Evolutionary conservation across 1,140 invertebrate species (phyloP).

Genomic region (Bradynema listronoti): DNA sequence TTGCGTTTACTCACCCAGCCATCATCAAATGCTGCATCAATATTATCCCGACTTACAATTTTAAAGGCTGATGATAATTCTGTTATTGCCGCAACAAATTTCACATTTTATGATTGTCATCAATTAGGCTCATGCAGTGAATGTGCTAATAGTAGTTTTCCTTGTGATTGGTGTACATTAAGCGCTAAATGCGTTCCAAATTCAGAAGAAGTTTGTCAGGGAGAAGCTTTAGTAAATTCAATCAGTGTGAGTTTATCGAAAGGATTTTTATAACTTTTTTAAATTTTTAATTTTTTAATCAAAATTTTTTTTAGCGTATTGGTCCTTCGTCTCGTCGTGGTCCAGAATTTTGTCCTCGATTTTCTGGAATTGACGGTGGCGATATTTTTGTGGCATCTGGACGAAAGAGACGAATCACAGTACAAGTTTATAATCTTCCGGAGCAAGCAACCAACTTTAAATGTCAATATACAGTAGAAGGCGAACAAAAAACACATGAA

Average conservation of each 20-base stretch:
- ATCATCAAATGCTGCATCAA: slow-evolving; percentile 4
- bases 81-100: slow-evolving; percentile 51
- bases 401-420: slow-evolving; percentile 11
- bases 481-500: slow-evolving; percentile 43
- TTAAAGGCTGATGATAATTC: slow-evolving; percentile 25
- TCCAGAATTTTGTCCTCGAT: slow-evolving; percentile 37
- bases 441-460: slow-evolving; percentile 53
- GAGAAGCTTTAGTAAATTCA: slow-evolving; percentile 50
- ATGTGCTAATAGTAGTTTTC: slow-evolving; percentile 59
- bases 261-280: not conserved
- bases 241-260: slow-evolving; percentile 14
- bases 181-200: slow-evolving; percentile 50
- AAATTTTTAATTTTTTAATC: not conserved
- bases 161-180: slow-evolving; percentile 59
- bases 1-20: slow-evolving; percentile 24
- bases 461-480: slow-evolving; percentile 48
- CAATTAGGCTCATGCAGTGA: slow-evolving; percentile 54
- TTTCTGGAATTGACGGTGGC: slow-evolving; percentile 22
- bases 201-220: slow-evolving; percentile 51
- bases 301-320: slow-evolving; percentile 34
- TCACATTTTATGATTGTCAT: slow-evolving; percentile 56
- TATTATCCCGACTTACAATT: slow-evolving; percentile 35
- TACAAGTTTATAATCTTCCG: slow-evolving; percentile 20
- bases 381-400: slow-evolving; percentile 32
- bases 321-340: slow-evolving; percentile 49